These are phyloP conservation scores for Platycercus adscitus DNA, from an alignment of 2,113 vertebrate species.

Conservation along the genomic window DNA sequence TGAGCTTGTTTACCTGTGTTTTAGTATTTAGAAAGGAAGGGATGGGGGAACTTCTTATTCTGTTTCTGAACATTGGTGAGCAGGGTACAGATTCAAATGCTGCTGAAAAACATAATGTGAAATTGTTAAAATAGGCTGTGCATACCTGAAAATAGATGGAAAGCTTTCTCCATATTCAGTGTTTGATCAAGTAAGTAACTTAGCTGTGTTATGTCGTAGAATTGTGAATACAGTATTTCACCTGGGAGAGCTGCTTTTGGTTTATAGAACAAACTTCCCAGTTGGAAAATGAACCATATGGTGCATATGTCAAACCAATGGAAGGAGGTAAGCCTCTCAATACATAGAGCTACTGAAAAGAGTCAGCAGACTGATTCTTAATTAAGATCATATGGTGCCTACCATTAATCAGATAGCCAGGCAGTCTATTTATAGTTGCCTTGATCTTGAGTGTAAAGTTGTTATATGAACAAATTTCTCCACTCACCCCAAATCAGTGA, in stretches of 20 bases:
- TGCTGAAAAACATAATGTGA: neutral
- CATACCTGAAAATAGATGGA: neutral
- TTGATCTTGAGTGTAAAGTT: neutral
- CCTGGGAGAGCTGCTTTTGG: neutral
- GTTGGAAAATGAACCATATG: slow-evolving; percentile 58
- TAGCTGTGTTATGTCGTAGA: neutral
- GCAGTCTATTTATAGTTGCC: neutral
- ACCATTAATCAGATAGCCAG: slow-evolving; percentile 1
- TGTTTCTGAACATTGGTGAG: neutral
- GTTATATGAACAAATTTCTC: neutral
- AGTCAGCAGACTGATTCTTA: slow-evolving; percentile 32
- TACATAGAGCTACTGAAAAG: neutral
- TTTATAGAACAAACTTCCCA: slow-evolving; percentile 43
- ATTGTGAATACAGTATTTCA: slow-evolving; percentile 25
- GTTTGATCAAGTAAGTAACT: slow-evolving; percentile 13
- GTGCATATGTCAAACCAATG: slow-evolving; percentile 23
- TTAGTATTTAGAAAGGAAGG: neutral
- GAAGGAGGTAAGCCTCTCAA: slow-evolving; percentile 8
- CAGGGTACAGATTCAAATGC: neutral
- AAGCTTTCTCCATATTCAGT: neutral
- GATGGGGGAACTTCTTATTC: neutral
- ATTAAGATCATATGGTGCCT: slow-evolving; percentile 49
- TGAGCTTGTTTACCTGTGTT: neutral
- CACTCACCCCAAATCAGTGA: neutral
- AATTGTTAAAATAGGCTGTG: neutral